Conservation (phyloP, 1,140 invertebrate species). For the Lanistes nyassanus region DNA sequence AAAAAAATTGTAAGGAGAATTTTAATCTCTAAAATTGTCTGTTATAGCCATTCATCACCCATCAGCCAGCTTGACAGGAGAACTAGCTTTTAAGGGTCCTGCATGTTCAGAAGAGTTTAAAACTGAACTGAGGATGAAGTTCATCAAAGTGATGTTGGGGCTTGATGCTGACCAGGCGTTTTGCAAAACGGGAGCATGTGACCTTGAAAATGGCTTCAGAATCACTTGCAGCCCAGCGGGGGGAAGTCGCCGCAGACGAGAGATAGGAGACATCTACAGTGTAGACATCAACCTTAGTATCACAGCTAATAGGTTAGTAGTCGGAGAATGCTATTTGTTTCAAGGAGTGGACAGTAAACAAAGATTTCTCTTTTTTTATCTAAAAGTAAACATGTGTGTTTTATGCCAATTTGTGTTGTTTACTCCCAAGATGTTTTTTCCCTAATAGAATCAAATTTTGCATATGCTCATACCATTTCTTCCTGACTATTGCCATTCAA, state of each 20-base stretch:
- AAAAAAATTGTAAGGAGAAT: no score
- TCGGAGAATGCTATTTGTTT: no score
- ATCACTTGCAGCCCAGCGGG: constrained; percentile 6
- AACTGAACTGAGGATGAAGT: constrained; percentile 5
- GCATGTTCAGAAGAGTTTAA: constrained; percentile 23
- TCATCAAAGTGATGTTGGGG: constrained; percentile 23
- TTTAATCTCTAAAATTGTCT: no score
- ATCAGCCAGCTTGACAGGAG: constrained; percentile 15
- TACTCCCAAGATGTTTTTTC: no score
- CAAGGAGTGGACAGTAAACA: no score
- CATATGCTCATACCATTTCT: no score
- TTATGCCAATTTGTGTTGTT: background rate
- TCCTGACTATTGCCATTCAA: no score
- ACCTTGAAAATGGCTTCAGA: constrained; percentile 22
- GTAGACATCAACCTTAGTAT: constrained; percentile 22
- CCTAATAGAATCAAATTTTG: no score
- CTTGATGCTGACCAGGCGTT: constrained; percentile 27
- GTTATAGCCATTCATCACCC: constrained; percentile 28
- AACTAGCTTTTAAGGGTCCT: constrained; percentile 27
- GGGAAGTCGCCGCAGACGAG: background rate
- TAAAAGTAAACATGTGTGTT: background rate
- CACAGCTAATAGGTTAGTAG: constrained; percentile 17
- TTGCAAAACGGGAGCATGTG: constrained; percentile 24
- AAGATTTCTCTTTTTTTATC: background rate
- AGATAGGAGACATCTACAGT: background rate